Evolutionary conservation across 1,140 invertebrate species (phyloP), one percentile per base, ranked within the genome.

Genomic region (Goniozus legneri): DNA sequence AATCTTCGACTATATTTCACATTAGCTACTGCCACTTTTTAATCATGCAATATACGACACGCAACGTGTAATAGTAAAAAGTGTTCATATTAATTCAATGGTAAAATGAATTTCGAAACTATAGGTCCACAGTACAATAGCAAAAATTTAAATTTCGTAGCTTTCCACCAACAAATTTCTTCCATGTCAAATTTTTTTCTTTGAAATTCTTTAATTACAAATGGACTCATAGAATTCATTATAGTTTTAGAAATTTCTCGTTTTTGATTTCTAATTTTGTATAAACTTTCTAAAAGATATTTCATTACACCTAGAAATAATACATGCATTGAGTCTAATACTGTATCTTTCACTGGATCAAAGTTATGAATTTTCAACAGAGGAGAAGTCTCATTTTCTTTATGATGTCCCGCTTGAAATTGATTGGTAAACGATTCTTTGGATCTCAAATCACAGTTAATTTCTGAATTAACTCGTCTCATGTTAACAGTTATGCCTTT

Each of bases 21-120:
- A 42, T 58, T 12, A 22, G 19, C n/a, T 10, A 52, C 38, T 18
- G 47, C 43, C 3, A 50, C 31, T 15, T 56, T 18, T 38, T 34
- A 13, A 22, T 40, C 37, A 22, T 18, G 50, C 20, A 59, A 44
- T 39, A 60, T 61, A 8, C 56, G 39, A 38, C 44, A 31, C 7
- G 50, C 44, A 12, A 49, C 49, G 51, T 51, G 56, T 6, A 64
- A 30, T 13, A 61, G 20, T 37, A 63, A 20, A 47, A 58, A 63
- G 52, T 63, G 55, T 15, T 44, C 15, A 45, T 56, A 54, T 1
- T 36, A 24, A 2, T 52, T 43, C 3, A 12, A 1, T 18, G 51
- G 14, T 10, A 63, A 44, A 27, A 63, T 44, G 16, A 44, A 18
- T 43, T 48, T 15, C 22, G 54, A 45, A 12, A 54, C 41, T 1